Conservation (phyloP, 1,140 invertebrate genomes). For the Psilanteris sp. region DNA sequence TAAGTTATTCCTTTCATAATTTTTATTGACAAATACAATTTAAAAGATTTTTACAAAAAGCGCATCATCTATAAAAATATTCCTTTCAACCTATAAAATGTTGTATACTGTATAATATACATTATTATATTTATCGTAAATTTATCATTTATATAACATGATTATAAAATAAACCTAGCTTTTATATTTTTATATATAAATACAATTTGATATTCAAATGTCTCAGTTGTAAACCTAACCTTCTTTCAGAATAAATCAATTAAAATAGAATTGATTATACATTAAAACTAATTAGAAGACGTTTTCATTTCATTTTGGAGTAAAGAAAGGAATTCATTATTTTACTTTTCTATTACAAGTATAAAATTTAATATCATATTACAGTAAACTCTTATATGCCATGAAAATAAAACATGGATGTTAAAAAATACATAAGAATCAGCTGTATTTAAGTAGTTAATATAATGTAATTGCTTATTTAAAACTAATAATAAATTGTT, state of each 20-base stretch:
- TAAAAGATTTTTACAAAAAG: slow-evolving; percentile 55
- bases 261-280: slow-evolving; percentile 10
- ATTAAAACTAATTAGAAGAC: slow-evolving; percentile 30
- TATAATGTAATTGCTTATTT: slow-evolving; percentile 28
- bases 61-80: slow-evolving; percentile 58
- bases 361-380: slow-evolving; percentile 50
- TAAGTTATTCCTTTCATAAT: slow-evolving; percentile 47
- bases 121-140: slow-evolving; percentile 36
- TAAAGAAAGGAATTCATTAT: slow-evolving; percentile 45
- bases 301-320: slow-evolving; percentile 15
- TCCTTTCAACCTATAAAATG: slow-evolving; percentile 54
- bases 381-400: slow-evolving; percentile 23
- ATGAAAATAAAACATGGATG: background rate
- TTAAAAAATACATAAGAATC: slow-evolving; percentile 31
- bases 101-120: slow-evolving; percentile 48
- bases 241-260: slow-evolving; percentile 7
- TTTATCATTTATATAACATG: slow-evolving; percentile 49
- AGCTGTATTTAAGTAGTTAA: slow-evolving; percentile 19
- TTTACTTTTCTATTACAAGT: slow-evolving; percentile 44
- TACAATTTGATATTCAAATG: slow-evolving; percentile 33
- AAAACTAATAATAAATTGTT: slow-evolving; percentile 30
- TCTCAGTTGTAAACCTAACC: no score
- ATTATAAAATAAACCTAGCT: slow-evolving; percentile 44
- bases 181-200: slow-evolving; percentile 37
- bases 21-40: slow-evolving; percentile 57